Evolutionary conservation across 92 coral and sea anemone genomes (phyloP).

Genomic region (Diadumene lineata): DNA sequence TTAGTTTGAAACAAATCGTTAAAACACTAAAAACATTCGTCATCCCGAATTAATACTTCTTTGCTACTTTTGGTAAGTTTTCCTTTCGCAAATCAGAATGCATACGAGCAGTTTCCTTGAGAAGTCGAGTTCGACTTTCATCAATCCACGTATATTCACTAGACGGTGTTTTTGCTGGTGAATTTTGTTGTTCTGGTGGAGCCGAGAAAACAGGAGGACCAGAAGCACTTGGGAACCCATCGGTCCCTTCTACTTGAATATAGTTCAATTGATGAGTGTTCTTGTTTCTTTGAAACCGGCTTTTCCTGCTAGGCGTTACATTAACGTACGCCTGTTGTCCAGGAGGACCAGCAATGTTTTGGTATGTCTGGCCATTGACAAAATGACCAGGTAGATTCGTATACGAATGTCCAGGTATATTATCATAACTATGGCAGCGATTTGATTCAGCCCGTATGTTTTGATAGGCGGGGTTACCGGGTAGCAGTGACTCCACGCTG

Average conservation of each 20-base stretch:
- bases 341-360: slow-evolving; percentile 70
- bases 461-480: slow-evolving; percentile 70
- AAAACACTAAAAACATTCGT: neutral
- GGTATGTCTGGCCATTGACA: slow-evolving; percentile 61
- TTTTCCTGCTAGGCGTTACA: slow-evolving; percentile 55
- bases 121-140: slow-evolving; percentile 69
- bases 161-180: slow-evolving; percentile 34
- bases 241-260: slow-evolving; percentile 60
- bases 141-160: slow-evolving; percentile 87
- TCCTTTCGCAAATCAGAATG: slow-evolving; percentile 68
- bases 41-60: slow-evolving; percentile 36
- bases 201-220: slow-evolving; percentile 59
- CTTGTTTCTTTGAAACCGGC: slow-evolving; percentile 27
- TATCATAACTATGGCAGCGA: slow-evolving; percentile 79
- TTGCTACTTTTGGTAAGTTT: slow-evolving; percentile 63
- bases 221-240: slow-evolving; percentile 29
- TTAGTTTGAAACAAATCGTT: neutral
- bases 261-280: slow-evolving; percentile 58
- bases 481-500: slow-evolving; percentile 87
- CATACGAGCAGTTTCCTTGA: slow-evolving; percentile 73
- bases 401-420: slow-evolving; percentile 74
- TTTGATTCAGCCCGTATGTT: slow-evolving; percentile 58
- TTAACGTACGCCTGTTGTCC: slow-evolving; percentile 79
- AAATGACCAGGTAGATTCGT: slow-evolving; percentile 54
- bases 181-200: slow-evolving; percentile 30